These are phyloP conservation scores for Pyrocephalus nanus DNA, from an alignment of 2,797 vertebrate genomes.

Conservation along the genomic window DNA sequence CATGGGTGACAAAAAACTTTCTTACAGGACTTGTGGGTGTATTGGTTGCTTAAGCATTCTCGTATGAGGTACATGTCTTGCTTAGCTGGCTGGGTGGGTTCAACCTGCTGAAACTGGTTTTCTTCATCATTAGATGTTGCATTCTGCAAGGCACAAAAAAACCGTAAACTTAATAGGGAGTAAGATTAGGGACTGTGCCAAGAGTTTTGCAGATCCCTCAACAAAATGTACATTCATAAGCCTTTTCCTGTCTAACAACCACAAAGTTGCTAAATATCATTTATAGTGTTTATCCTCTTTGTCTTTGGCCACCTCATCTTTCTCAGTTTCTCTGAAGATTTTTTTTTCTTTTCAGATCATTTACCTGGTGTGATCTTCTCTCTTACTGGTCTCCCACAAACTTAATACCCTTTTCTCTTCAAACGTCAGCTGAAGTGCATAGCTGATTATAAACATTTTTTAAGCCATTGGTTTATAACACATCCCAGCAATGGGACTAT, in stretches of 20 bases:
- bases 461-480: background rate
- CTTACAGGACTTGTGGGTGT: slow-evolving; percentile 82
- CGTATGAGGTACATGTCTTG: slow-evolving; percentile 25
- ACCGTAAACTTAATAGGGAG: background rate
- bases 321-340: background rate
- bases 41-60: slow-evolving; percentile 75
- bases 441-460: background rate
- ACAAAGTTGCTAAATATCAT: background rate
- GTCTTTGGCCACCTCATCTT: background rate
- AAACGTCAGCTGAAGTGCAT: background rate
- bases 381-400: background rate
- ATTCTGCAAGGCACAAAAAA: background rate
- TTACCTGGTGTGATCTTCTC: background rate
- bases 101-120: background rate
- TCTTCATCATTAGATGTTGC: background rate
- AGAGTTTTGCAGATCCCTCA: background rate
- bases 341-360: background rate
- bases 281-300: background rate
- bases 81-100: background rate
- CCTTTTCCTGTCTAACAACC: background rate
- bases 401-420: background rate
- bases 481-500: background rate
- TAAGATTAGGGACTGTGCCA: background rate
- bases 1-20: slow-evolving; percentile 89
- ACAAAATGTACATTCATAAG: background rate